phyloP scores from a whole-genome alignment of 35 echinoderm and acorn worm species.

The Heliocidaris tuberculata region DNA sequence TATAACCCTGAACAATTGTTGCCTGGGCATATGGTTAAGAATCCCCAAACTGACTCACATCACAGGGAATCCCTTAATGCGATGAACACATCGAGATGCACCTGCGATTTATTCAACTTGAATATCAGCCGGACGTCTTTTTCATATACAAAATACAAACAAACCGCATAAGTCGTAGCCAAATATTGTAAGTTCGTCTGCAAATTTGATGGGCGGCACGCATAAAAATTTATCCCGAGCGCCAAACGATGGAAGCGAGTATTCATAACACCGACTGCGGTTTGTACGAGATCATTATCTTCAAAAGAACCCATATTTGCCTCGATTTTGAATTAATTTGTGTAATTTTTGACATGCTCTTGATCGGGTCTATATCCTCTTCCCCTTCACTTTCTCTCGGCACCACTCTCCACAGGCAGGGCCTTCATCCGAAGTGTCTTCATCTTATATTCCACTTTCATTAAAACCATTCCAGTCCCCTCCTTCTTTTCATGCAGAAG shows the following conservation, averaged over 20 bases:
- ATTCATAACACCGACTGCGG: neutral
- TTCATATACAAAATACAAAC: conserved; percentile 14
- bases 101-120: neutral
- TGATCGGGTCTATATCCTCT: neutral
- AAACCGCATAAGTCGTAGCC: conserved; percentile 1
- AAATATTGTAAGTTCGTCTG: neutral
- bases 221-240: neutral
- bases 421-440: neutral
- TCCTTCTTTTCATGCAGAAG: neutral
- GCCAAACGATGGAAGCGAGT: neutral
- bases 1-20: no score
- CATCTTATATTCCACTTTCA: neutral
- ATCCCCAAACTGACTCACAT: neutral
- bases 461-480: neutral
- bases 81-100: neutral
- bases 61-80: neutral
- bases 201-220: conserved; percentile 14
- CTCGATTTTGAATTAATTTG: neutral
- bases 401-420: neutral
- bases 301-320: neutral
- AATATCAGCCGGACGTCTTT: neutral
- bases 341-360: conserved; percentile 1
- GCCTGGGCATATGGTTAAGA: no score
- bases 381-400: neutral
- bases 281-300: neutral